A percentile compares a stretch with the other conserved stretches of the same genome.
phyloP scores from a whole-genome alignment of 1,140 invertebrate genomes.

The Psilanteris sp. region DNA sequence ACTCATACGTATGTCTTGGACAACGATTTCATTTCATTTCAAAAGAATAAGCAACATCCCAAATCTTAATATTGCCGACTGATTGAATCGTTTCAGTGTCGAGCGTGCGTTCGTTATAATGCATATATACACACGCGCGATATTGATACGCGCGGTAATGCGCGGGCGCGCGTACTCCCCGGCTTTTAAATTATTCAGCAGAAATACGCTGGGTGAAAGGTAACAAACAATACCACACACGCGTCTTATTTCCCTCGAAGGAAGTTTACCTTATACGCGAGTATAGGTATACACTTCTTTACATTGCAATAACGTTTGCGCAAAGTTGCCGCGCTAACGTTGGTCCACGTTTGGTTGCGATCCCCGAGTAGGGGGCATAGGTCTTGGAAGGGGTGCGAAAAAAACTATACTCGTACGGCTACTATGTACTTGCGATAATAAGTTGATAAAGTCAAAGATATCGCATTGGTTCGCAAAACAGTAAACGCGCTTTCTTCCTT shows the following conservation, averaged over 20 bases:
- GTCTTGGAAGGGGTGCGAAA: slow-evolving; percentile 30
- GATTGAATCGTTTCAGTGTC: too few species aligned
- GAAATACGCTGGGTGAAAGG: slow-evolving; percentile 23
- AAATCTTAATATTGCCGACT: too few species aligned
- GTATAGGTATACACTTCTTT: slow-evolving; percentile 32
- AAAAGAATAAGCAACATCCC: too few species aligned
- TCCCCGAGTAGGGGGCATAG: slow-evolving; percentile 41
- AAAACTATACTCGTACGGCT: slow-evolving; percentile 24
- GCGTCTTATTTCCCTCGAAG: slow-evolving; percentile 20
- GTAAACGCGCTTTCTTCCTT: slow-evolving; percentile 2
- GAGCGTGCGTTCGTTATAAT: too few species aligned
- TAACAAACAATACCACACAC: slow-evolving; percentile 30
- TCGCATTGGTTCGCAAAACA: background rate
- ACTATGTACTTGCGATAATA: slow-evolving; percentile 17
- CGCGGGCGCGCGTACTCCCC: slow-evolving; percentile 28
- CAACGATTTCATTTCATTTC: too few species aligned
- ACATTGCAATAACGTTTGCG: slow-evolving; percentile 62
- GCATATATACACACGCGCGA: too few species aligned
- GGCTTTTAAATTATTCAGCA: slow-evolving; percentile 39
- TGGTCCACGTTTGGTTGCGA: slow-evolving; percentile 74
- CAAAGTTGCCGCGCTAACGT: slow-evolving; percentile 65
- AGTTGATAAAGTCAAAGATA: slow-evolving; percentile 15
- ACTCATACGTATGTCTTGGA: too few species aligned
- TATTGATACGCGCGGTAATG: slow-evolving; percentile 25
- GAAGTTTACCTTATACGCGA: slow-evolving; percentile 5